Conservation (phyloP, 2,888 invertebrate genomes). For the Drosophila gaucha region DNA sequence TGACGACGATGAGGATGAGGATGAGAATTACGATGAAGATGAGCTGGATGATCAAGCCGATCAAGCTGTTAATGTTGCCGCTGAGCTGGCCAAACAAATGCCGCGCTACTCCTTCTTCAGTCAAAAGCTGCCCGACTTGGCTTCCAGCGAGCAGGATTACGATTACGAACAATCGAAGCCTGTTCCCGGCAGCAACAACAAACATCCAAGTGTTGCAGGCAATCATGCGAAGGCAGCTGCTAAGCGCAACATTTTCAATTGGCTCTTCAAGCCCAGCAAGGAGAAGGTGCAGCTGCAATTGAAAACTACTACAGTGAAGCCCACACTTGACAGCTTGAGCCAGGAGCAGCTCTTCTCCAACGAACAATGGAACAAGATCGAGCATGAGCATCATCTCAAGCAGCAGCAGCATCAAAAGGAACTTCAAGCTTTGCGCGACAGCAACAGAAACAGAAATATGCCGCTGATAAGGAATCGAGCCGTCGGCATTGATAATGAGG, state of each 20-base stretch:
- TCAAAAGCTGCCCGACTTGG: constrained; percentile 52
- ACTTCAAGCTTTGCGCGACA: constrained; percentile 60
- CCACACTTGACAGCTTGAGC: constrained; percentile 13
- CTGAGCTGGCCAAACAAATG: constrained; percentile 63
- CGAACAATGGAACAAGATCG: constrained; percentile 83
- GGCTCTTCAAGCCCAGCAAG: constrained; percentile 56
- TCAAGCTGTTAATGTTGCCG: constrained; percentile 24
- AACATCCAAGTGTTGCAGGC: constrained; percentile 56
- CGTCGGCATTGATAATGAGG: constrained; percentile 74
- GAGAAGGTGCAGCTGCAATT: constrained; percentile 20
- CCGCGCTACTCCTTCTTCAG: constrained; percentile 70
- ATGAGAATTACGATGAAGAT: constrained; percentile 55
- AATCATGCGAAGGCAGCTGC: constrained; percentile 53
- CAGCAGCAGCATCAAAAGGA: constrained; percentile 80
- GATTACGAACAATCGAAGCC: constrained; percentile 40
- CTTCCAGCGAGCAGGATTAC: constrained; percentile 52
- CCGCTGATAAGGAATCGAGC: constrained; percentile 55
- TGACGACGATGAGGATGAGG: constrained; percentile 58
- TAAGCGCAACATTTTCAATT: constrained; percentile 68
- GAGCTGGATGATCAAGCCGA: constrained; percentile 36
- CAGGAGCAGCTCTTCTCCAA: constrained; percentile 81
- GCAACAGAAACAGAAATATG: constrained; percentile 50
- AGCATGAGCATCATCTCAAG: constrained; percentile 81
- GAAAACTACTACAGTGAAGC: constrained; percentile 19
- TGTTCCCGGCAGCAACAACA: constrained; percentile 25